Evolutionary conservation across 2,888 invertebrate genomes (phyloP).

Genomic region (Melieria crassipennis): DNA sequence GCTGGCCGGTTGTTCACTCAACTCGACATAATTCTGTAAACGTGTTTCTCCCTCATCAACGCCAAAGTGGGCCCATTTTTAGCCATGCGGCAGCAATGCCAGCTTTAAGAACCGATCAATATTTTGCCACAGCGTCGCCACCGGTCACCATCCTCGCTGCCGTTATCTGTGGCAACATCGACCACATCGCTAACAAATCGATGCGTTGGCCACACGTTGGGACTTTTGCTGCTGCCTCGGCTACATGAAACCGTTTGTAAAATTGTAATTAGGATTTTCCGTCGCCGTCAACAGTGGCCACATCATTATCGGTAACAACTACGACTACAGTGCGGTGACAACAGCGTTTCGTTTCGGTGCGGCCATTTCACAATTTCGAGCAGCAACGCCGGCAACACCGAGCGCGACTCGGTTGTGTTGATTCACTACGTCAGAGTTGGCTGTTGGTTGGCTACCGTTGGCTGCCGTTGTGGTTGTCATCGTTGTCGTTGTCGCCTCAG

Average conservation of each 20-base stretch:
- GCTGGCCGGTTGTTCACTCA: no score
- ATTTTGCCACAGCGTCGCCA: no score
- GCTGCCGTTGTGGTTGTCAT: background rate
- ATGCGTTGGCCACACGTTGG: background rate
- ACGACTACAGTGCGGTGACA: no score
- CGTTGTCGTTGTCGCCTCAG: background rate
- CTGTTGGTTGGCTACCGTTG: background rate
- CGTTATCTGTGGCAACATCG: no score
- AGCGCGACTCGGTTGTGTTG: background rate
- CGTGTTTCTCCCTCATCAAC: no score
- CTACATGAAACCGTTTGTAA: conserved; percentile 2
- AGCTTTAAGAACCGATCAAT: no score
- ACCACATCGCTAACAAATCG: no score
- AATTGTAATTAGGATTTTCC: conserved; percentile 8
- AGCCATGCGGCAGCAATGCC: no score
- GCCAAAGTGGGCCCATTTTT: no score
- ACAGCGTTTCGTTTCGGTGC: background rate
- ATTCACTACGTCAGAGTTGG: no score
- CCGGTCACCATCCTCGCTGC: no score
- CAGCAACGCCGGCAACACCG: background rate
- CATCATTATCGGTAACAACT: background rate
- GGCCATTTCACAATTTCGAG: background rate
- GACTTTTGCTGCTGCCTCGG: conserved; percentile 38
- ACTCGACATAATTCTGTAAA: no score
- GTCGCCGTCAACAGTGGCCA: background rate